Evolutionary conservation across 2,113 vertebrate species (phyloP).

Genomic region (Amblyornis subalaris): DNA sequence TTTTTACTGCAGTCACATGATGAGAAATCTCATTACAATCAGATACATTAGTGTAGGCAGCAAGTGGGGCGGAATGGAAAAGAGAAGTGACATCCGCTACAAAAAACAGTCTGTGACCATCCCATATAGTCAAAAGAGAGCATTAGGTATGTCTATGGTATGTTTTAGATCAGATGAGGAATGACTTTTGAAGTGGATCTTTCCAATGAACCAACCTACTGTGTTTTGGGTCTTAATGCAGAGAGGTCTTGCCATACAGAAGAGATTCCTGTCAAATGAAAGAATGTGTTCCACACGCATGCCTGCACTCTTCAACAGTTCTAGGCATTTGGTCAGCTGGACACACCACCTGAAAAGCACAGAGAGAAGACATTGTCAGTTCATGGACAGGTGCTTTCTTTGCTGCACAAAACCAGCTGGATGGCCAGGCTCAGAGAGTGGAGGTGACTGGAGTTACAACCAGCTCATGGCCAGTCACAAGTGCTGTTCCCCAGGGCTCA

Average conservation of each 20-base stretch:
- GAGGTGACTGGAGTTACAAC: background rate
- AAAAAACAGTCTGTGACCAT: background rate
- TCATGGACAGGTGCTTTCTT: background rate
- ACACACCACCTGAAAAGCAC: background rate
- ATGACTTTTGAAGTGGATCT: background rate
- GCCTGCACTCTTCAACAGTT: background rate
- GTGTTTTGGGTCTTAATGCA: background rate
- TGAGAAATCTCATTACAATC: background rate
- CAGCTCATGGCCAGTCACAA: background rate
- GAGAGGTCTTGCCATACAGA: background rate
- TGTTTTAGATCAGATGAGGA: background rate
- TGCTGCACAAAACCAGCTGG: background rate
- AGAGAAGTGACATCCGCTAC: background rate
- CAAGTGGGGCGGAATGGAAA: background rate
- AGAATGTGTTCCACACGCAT: background rate
- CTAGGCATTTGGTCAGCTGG: background rate
- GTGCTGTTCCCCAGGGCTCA: background rate
- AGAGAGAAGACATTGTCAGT: accelerated
- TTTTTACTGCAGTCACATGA: background rate
- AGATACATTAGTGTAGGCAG: background rate
- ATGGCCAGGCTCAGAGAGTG: background rate
- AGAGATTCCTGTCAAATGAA: background rate
- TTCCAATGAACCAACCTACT: background rate
- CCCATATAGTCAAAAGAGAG: background rate
- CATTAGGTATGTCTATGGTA: no score